Evolutionary conservation across 2,113 vertebrate genomes (phyloP), one percentile per base, ranked within the genome.

Genomic region (Pogonocichla stellata): DNA sequence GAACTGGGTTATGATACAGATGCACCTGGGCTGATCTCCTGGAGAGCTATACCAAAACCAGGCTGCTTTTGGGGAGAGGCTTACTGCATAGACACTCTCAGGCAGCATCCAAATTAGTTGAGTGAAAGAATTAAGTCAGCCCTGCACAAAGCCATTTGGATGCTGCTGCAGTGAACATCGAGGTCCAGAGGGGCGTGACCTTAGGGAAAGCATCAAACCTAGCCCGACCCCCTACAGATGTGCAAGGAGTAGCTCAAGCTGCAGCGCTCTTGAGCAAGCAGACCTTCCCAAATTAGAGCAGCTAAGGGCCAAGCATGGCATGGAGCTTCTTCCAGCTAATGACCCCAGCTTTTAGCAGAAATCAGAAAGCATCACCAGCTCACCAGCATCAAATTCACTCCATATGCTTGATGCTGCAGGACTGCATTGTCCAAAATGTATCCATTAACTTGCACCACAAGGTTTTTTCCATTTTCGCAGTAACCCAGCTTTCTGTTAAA

Each of bases 331-430:
- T 87, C 16, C 26, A 71, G 43, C 51, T 42, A 42, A 58, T 48
- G 29, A 58, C 20, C 31, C 26, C 53, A 80, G 20, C 12, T 22
- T 71, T 90, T 13, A 74, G 33, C 25, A 89, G 64, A 88, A 84
- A 86, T 45, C 13, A 73, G n/a, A 88, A 92, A 65, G 67, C 77
- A 84, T 33, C 64, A 87, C 48, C 31, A 74, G 34, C n/a, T 33
- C 64, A 87, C 48, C 31, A 74, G 29, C n/a, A 78, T 34, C 31
- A 62, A 43, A 69, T 71, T 62, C 71, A 79, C 61, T 81, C n/a
- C 70, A 48, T 16, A 48, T 8, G 34, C 28, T 51, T 4, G 3
- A 61, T 47, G 38, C 10, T n/a, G 43, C 47, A 54, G 72, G 40
- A 58, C 38, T 56, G 33, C 34, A 57, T 66, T 74, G 67, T 51